Conservation (phyloP, 2,888 invertebrate species). For the Penaeus monodon region DNA sequence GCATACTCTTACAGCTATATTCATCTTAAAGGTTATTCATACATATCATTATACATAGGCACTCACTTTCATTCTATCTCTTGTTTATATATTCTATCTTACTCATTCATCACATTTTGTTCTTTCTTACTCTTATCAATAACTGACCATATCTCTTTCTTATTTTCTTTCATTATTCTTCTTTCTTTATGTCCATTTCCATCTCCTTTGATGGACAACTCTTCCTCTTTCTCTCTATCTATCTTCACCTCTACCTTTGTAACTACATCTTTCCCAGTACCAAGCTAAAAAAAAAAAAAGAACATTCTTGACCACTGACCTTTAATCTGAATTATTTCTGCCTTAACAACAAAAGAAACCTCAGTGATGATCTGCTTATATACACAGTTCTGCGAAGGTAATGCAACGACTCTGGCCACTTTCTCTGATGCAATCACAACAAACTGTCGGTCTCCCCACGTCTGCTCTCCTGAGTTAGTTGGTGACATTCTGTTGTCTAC, state of each 20-base stretch:
- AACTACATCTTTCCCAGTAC: neutral
- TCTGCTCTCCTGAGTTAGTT: slow-evolving; percentile 54
- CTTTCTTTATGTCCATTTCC: neutral
- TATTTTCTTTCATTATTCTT: neutral
- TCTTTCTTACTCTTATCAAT: too few relatives aligned
- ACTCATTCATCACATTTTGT: too few relatives aligned
- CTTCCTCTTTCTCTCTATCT: neutral
- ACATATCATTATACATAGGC: too few relatives aligned
- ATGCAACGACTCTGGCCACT: slow-evolving; percentile 91
- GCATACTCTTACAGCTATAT: too few relatives aligned
- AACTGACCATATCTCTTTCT: neutral
- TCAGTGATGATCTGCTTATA: slow-evolving; percentile 92
- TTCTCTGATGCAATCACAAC: slow-evolving; percentile 91
- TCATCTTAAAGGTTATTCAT: too few relatives aligned
- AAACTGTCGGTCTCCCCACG: slow-evolving; percentile 59
- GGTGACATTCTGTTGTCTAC: slow-evolving; percentile 60
- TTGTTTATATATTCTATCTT: too few relatives aligned
- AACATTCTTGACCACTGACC: slow-evolving; percentile 28
- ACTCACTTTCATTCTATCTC: too few relatives aligned
- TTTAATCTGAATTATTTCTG: slow-evolving; percentile 82
- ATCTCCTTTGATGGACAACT: too few relatives aligned
- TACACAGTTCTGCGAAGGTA: slow-evolving; percentile 95
- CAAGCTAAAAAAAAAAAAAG: neutral
- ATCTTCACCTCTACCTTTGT: neutral
- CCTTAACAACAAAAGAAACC: slow-evolving; percentile 92